Percentiles rank a stretch among this genome's conserved stretches.
phyloP scores from a whole-genome alignment of 2,888 invertebrate species.

The Phengaris alcon region DNA sequence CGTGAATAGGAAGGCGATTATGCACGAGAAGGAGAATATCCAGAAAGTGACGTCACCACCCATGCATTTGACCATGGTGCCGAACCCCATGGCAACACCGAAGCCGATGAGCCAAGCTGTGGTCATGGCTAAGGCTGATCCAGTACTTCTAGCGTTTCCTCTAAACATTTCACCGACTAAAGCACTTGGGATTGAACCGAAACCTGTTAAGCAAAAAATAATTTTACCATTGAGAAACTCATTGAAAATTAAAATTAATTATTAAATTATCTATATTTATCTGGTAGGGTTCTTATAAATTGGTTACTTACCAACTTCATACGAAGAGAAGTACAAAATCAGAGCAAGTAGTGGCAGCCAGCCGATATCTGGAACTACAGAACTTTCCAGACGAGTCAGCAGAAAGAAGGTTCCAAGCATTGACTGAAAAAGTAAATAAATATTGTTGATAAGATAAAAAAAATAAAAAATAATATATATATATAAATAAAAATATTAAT shows the following conservation, averaged over 20 bases:
- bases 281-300: too few species aligned
- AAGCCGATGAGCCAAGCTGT: conserved; percentile 52
- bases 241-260: too few species aligned
- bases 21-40: conserved; percentile 46
- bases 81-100: conserved; percentile 47
- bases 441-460: not conserved
- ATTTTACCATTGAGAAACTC: too few species aligned
- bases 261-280: too few species aligned
- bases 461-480: not conserved
- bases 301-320: conserved; percentile 46
- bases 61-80: conserved; percentile 43
- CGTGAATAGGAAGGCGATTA: conserved; percentile 47
- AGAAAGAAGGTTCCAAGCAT: conserved; percentile 48
- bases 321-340: conserved; percentile 50
- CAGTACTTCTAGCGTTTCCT: conserved; percentile 48
- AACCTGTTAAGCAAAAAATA: conserved; percentile 41
- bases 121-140: conserved; percentile 50
- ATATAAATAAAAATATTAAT: too few species aligned
- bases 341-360: conserved; percentile 49
- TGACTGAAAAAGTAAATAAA: conserved; percentile 41
- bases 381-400: conserved; percentile 40
- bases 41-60: conserved; percentile 51
- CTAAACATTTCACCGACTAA: conserved; percentile 51
- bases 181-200: conserved; percentile 50
- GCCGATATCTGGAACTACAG: conserved; percentile 40